Evolutionary conservation across 2,797 vertebrate genomes (phyloP).

Genomic region (Bradypodion pumilum): DNA sequence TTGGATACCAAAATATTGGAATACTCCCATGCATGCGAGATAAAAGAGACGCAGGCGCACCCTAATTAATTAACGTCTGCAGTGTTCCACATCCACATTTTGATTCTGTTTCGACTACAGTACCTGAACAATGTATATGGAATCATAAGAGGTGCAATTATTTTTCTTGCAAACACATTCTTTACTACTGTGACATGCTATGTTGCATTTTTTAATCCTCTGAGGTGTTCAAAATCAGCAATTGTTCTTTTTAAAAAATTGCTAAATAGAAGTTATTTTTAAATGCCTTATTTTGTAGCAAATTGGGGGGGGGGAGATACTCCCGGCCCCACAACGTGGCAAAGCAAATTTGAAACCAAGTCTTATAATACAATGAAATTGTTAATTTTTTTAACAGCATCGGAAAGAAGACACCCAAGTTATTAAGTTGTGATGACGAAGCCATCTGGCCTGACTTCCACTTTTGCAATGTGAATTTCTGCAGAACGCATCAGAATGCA

Average conservation of each 20-base stretch:
- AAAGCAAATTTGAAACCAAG: slow-evolving; percentile 68
- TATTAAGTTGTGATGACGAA: slow-evolving; percentile 66
- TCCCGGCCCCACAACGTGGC: no score
- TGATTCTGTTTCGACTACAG: slow-evolving; percentile 20
- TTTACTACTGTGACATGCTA: slow-evolving; percentile 43
- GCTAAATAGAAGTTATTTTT: slow-evolving; percentile 52
- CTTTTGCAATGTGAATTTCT: slow-evolving; percentile 34
- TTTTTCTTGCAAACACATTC: slow-evolving; percentile 38
- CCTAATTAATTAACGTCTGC: neutral
- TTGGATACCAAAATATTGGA: neutral
- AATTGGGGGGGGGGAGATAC: slow-evolving; percentile 55
- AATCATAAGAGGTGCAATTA: slow-evolving; percentile 47
- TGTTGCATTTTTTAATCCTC: slow-evolving; percentile 53
- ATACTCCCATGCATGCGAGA: neutral
- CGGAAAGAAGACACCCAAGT: slow-evolving; percentile 63
- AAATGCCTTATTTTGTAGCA: slow-evolving; percentile 61
- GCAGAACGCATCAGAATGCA: slow-evolving; percentile 37
- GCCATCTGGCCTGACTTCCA: slow-evolving; percentile 53
- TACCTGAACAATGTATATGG: slow-evolving; percentile 1
- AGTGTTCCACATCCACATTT: neutral
- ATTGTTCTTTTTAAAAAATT: slow-evolving; percentile 54
- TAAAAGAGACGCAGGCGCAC: neutral
- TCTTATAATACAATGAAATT: slow-evolving; percentile 71
- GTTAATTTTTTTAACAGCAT: slow-evolving; percentile 59
- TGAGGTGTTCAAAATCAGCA: slow-evolving; percentile 58